These are phyloP conservation scores for Drosophila varians DNA, from an alignment of 1,140 invertebrate species.

Conservation along the genomic window DNA sequence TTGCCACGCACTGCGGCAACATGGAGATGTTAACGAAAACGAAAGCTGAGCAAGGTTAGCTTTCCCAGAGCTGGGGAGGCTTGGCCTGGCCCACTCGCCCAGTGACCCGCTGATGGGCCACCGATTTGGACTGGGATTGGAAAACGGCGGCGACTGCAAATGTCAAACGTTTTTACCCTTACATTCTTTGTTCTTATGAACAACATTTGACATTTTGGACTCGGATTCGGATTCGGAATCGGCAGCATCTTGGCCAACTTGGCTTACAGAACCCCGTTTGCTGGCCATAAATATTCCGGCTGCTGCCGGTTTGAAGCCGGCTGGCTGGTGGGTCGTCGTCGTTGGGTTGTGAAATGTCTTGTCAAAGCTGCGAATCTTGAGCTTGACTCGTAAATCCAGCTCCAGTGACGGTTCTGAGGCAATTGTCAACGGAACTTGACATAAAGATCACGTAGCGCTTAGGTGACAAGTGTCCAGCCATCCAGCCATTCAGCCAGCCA, in stretches of 20 bases:
- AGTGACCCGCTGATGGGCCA: slow-evolving; percentile 46
- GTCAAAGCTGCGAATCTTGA: slow-evolving; percentile 70
- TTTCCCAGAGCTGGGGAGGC: slow-evolving; percentile 4
- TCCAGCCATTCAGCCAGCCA: too few species aligned
- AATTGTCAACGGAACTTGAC: slow-evolving; percentile 56
- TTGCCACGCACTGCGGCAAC: slow-evolving; percentile 22
- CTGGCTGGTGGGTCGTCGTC: too few species aligned
- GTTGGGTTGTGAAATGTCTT: slow-evolving; percentile 69
- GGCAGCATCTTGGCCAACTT: slow-evolving; percentile 37
- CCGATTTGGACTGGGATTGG: background rate
- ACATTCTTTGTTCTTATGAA: slow-evolving; percentile 70
- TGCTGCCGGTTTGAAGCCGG: slow-evolving; percentile 45
- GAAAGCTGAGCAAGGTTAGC: slow-evolving; percentile 69
- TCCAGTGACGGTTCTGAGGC: slow-evolving; percentile 56
- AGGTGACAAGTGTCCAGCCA: slow-evolving; percentile 37
- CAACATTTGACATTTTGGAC: slow-evolving; percentile 71
- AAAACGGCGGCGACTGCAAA: slow-evolving; percentile 45
- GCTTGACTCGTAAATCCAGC: slow-evolving; percentile 79
- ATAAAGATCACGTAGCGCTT: slow-evolving; percentile 64
- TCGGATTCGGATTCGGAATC: slow-evolving; percentile 12
- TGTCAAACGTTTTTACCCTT: slow-evolving; percentile 65
- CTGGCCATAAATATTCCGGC: slow-evolving; percentile 71
- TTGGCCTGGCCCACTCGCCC: slow-evolving; percentile 21
- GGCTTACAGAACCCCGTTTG: slow-evolving; percentile 52
- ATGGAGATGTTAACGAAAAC: slow-evolving; percentile 54